Percentiles rank a stretch among this genome's conserved stretches.
phyloP scores from a whole-genome alignment of 2,113 vertebrate species.

The Tachycineta bicolor region DNA sequence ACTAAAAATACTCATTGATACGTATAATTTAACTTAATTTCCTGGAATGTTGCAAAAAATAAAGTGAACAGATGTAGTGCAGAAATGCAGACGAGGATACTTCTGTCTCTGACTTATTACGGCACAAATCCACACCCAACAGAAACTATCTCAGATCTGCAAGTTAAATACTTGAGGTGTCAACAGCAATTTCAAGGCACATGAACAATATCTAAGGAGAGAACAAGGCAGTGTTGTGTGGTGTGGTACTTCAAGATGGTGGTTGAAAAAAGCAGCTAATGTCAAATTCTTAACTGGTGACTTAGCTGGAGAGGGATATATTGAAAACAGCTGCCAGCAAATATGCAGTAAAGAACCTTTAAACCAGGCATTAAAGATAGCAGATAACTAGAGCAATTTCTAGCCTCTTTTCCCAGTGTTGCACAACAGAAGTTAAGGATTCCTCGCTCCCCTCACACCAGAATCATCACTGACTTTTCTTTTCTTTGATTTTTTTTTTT shows the following conservation, averaged over 20 bases:
- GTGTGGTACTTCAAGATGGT: constrained; percentile 53
- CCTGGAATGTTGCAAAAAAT: constrained; percentile 64
- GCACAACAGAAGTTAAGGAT: constrained; percentile 24
- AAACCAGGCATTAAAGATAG: constrained; percentile 56
- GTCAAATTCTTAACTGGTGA: constrained; percentile 71
- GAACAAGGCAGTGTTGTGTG: constrained; percentile 58
- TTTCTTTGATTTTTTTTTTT: background rate
- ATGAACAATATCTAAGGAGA: constrained; percentile 54
- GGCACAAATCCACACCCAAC: constrained; percentile 48
- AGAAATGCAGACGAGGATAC: constrained; percentile 59
- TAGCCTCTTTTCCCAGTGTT: background rate
- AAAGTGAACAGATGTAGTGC: constrained; percentile 45
- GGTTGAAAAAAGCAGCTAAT: constrained; percentile 52
- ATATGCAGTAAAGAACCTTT: constrained; percentile 61
- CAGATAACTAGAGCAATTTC: constrained; percentile 36
- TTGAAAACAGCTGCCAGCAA: constrained; percentile 69
- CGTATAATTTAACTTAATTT: constrained; percentile 65
- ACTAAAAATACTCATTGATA: background rate
- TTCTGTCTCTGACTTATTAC: constrained; percentile 61
- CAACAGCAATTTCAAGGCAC: constrained; percentile 63
- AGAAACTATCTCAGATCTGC: constrained; percentile 46
- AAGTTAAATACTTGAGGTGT: constrained; percentile 68
- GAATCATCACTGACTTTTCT: background rate
- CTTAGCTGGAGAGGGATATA: constrained; percentile 42
- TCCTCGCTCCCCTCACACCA: background rate